phyloP scores from a whole-genome alignment of 2,113 vertebrate genomes.

The Orientallactaga bullata region DNA sequence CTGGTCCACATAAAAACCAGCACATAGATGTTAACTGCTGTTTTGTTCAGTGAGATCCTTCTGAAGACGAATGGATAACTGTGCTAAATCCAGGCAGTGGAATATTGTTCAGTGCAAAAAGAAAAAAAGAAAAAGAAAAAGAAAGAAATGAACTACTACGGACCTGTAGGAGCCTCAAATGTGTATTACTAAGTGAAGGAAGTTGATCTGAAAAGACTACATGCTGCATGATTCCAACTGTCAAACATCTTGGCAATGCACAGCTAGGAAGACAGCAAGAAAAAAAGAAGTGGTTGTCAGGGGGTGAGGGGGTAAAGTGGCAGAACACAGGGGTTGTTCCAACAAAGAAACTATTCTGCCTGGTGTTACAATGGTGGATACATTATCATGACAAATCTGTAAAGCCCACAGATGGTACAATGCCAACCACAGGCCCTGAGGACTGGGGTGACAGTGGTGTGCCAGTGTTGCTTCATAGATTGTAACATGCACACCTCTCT shows the following conservation, averaged over 20 bases:
- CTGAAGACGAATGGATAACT: slow-evolving; percentile 19
- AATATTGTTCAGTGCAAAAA: not conserved
- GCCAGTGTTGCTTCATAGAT: not conserved
- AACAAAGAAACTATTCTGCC: not conserved
- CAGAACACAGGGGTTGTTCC: not conserved
- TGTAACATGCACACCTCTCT: not conserved
- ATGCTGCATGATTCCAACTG: not conserved
- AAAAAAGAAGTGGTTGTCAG: not conserved
- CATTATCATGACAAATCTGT: not conserved
- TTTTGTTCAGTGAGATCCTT: not conserved
- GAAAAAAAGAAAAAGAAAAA: not conserved
- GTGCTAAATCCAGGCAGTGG: not conserved
- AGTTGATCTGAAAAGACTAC: not conserved
- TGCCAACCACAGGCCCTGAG: not conserved
- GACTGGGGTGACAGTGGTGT: not conserved
- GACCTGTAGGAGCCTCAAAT: not conserved
- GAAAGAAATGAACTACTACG: not conserved
- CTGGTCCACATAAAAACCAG: slow-evolving; percentile 13
- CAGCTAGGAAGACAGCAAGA: not conserved
- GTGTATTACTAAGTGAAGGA: not conserved
- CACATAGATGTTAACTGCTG: not conserved
- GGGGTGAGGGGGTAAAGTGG: not conserved
- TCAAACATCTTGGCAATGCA: not conserved
- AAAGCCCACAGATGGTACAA: not conserved
- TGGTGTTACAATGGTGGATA: not conserved